phyloP scores from a whole-genome alignment of 2,888 invertebrate species.

The Eremobia ochroleuca region DNA sequence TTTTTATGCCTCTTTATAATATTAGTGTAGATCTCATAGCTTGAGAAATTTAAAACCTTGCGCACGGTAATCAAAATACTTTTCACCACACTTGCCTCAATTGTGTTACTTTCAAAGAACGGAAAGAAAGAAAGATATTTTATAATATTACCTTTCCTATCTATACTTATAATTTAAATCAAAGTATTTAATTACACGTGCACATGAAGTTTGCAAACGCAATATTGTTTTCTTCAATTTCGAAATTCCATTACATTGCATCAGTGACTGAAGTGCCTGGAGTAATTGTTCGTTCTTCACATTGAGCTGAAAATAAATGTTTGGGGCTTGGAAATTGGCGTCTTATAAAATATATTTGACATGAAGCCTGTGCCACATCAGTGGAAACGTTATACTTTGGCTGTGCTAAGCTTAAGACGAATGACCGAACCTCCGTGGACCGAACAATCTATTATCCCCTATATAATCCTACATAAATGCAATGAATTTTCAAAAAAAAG shows the following conservation, averaged over 20 bases:
- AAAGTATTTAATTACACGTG: slow-evolving; percentile 15
- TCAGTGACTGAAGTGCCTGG: slow-evolving; percentile 27
- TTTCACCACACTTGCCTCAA: no score
- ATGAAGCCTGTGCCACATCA: not conserved
- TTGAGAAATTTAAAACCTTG: not conserved
- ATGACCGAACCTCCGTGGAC: not conserved
- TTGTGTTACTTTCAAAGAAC: not conserved
- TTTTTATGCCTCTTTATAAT: not conserved
- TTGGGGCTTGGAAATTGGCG: slow-evolving; percentile 39
- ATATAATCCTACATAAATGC: not conserved
- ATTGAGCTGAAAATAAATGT: slow-evolving; percentile 40
- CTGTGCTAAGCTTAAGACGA: not conserved
- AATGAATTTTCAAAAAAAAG: not conserved
- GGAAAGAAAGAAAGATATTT: no score
- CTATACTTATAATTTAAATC: not conserved
- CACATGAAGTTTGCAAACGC: not conserved
- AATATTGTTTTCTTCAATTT: slow-evolving; percentile 30
- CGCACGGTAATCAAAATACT: not conserved
- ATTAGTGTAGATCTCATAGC: not conserved
- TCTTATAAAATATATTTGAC: not conserved
- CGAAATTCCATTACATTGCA: slow-evolving; percentile 40
- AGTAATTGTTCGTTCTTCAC: slow-evolving; percentile 48
- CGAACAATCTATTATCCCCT: not conserved
- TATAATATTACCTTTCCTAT: no score
- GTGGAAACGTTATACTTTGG: not conserved